These are phyloP conservation scores for Piliocolobus tephrosceles DNA, from an alignment of 2,113 vertebrate species.

Conservation along the genomic window DNA sequence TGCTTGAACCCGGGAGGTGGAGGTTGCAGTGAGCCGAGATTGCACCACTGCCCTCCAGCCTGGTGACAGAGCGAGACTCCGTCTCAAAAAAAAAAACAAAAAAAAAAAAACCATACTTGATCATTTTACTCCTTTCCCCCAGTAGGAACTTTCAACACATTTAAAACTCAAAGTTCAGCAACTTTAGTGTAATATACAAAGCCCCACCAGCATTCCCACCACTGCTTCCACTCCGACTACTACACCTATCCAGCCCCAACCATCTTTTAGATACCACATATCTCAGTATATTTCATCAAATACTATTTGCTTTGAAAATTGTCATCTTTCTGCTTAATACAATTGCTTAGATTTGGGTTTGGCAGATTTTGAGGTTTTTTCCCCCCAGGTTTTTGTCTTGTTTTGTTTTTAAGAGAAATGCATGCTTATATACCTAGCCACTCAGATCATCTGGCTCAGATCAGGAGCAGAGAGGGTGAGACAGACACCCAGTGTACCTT, in stretches of 20 bases:
- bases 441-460: not conserved
- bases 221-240: not conserved
- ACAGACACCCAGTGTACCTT: not conserved
- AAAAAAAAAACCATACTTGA: not conserved
- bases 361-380: not conserved
- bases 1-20: too few species aligned
- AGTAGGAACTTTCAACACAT: not conserved
- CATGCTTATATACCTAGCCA: not conserved
- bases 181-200: not conserved
- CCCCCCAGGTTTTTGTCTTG: not conserved
- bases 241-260: not conserved
- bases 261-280: not conserved
- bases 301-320: conserved; percentile 17
- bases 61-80: too few species aligned
- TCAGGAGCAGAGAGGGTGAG: not conserved
- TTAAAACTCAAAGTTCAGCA: not conserved
- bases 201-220: not conserved
- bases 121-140: not conserved
- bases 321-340: not conserved
- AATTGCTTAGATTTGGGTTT: not conserved
- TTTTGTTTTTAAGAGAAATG: not conserved
- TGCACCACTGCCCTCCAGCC: too few species aligned
- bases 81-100: too few species aligned
- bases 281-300: not conserved
- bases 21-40: too few species aligned